Evolutionary conservation across 2,797 vertebrate species (phyloP), one percentile per base, ranked within the genome.

Genomic region (Typhlichthys eigenmanni): DNA sequence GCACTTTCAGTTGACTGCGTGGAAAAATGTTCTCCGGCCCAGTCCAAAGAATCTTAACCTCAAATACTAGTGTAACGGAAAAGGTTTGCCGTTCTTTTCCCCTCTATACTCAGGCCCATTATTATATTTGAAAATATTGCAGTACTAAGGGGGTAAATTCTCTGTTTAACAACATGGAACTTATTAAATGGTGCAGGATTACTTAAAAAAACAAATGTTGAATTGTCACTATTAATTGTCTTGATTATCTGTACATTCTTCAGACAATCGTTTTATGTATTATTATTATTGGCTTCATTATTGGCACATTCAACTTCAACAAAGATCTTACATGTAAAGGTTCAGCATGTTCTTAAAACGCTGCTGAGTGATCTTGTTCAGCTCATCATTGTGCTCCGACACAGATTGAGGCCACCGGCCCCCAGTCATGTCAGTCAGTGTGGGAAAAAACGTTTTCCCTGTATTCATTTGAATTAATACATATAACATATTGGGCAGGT

Each of bases 31-130:
- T 88, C 85, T 88, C 76, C 74, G 83, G 85, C 82, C 89, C 83
- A 71, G 86, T 92, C 89, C 88, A 92, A 92, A 91, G 83, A 92
- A 92, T 90, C 88, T 87, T 90, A 92, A 92, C 89, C 90, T 92
- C 91, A 92, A 89, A 83, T 80, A 85, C 83, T 86, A 75, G 78
- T 85, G 84, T 78, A 87, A 91, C 86, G 88, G 88, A 90, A 92
- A 91, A 92, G 87, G 83, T 84, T 88, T 43, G 84, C 82, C 75
- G 76, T 84, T 81, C 75, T 88, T 88, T 89, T 68, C 79, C 83
- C 65, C 67, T 85, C 80, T 47, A 61, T 51, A 71, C 70, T 80
- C 80, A 63, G 72, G 75, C 85, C 80, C 78, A 85, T 89, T 84
- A 81, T 85, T 79, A 84, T 47, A 49, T 74, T 77, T 75, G 58